A percentile compares a stretch with the other conserved stretches of the same genome.
phyloP scores from a whole-genome alignment of 1,140 invertebrate genomes.

The Scaptomyza hsui region DNA sequence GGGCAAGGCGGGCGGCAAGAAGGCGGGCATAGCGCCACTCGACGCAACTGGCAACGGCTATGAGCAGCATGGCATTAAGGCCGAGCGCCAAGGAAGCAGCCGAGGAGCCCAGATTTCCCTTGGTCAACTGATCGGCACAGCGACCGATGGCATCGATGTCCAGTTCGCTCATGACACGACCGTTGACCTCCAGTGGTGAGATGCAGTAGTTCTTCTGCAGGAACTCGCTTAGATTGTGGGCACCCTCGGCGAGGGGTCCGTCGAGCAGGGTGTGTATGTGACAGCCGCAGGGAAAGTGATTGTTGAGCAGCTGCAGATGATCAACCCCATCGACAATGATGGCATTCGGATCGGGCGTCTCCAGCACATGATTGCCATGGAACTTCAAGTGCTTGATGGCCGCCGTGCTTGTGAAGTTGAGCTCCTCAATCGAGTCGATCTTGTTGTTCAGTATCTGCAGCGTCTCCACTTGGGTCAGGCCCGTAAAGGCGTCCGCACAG shows the following conservation, averaged over 20 bases:
- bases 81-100: slow-evolving; percentile 70
- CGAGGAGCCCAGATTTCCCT: slow-evolving; percentile 87
- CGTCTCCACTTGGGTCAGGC: slow-evolving; percentile 87
- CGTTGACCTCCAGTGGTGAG: slow-evolving; percentile 91
- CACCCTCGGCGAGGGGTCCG: slow-evolving; percentile 89
- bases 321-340: slow-evolving; percentile 88
- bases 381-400: slow-evolving; percentile 89
- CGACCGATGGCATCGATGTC: slow-evolving; percentile 88
- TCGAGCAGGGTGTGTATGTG: slow-evolving; percentile 90
- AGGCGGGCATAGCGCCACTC: slow-evolving; percentile 63
- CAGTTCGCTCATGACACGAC: slow-evolving; percentile 88
- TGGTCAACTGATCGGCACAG: slow-evolving; percentile 88
- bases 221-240: slow-evolving; percentile 86
- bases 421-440: slow-evolving; percentile 90
- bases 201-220: slow-evolving; percentile 92
- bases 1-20: slow-evolving; percentile 41
- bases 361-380: slow-evolving; percentile 92
- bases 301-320: slow-evolving; percentile 88
- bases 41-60: slow-evolving; percentile 68
- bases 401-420: slow-evolving; percentile 88
- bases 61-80: slow-evolving; percentile 72
- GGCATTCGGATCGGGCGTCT: slow-evolving; percentile 88
- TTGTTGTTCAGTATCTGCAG: slow-evolving; percentile 92
- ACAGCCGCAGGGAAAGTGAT: slow-evolving; percentile 94
- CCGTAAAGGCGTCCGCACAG: slow-evolving; percentile 89